Percentiles rank a stretch among this genome's conserved stretches.
These are phyloP conservation scores for Oreochromis mossambicus DNA, from an alignment of 2,797 vertebrate genomes.

Conservation along the genomic window DNA sequence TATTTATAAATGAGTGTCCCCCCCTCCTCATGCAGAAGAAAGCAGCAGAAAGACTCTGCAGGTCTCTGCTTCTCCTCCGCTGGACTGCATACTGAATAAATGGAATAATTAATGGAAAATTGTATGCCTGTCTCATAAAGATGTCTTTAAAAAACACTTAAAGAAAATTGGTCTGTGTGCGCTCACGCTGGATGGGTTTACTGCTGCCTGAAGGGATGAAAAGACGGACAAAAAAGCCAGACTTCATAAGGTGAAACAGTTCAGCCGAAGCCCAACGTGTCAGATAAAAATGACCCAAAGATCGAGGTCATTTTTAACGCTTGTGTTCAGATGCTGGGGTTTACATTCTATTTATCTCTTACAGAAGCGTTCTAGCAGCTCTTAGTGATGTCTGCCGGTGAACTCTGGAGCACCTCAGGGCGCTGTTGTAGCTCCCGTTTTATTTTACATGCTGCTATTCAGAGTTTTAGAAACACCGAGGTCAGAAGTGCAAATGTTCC, in stretches of 20 bases:
- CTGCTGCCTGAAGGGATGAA: conserved; percentile 20
- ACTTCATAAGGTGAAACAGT: conserved; percentile 7
- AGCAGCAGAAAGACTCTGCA: conserved; percentile 92
- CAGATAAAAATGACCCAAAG: background rate
- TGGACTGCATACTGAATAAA: conserved; percentile 82
- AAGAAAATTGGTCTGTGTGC: conserved; percentile 64
- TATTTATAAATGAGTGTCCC: conserved; percentile 99
- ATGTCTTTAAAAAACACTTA: conserved; percentile 95
- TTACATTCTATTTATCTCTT: background rate
- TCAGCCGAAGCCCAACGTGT: background rate
- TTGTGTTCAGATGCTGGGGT: background rate
- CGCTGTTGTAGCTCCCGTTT: background rate
- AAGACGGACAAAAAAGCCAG: conserved; percentile 13
- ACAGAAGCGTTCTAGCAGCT: background rate
- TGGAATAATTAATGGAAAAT: conserved; percentile 97
- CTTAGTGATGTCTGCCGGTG: background rate
- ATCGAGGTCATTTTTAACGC: background rate
- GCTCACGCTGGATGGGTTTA: conserved; percentile 44
- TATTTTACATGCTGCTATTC: background rate
- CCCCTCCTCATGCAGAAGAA: conserved; percentile 78
- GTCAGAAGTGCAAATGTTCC: background rate
- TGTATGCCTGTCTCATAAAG: conserved; percentile 98
- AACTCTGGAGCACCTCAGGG: background rate
- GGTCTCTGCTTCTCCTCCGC: conserved; percentile 90
- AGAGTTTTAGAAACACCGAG: background rate